These are phyloP conservation scores for Pterois miles DNA, from an alignment of 2,797 vertebrate genomes.

Conservation along the genomic window DNA sequence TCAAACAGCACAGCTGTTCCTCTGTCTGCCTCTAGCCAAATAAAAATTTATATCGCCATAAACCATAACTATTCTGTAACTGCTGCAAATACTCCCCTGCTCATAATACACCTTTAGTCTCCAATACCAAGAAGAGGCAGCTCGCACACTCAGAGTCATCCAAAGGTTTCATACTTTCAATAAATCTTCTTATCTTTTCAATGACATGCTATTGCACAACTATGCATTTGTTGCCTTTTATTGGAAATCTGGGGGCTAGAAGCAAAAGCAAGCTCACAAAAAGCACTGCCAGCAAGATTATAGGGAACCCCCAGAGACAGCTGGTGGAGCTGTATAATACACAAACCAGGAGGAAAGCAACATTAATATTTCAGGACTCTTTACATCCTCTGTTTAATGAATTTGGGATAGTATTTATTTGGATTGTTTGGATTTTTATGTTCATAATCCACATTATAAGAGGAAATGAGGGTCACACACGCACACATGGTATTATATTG, in stretches of 20 bases:
- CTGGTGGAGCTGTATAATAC: too few relatives aligned
- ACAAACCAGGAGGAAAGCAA: too few relatives aligned
- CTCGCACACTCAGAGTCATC: neutral
- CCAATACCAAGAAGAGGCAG: neutral
- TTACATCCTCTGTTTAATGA: too few relatives aligned
- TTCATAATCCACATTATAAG: neutral
- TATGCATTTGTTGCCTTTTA: neutral
- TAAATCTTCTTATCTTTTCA: neutral
- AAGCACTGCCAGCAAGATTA: too few relatives aligned
- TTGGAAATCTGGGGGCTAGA: too few relatives aligned
- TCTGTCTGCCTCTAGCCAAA: neutral
- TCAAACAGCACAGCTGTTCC: neutral
- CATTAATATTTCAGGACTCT: too few relatives aligned
- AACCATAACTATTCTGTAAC: neutral
- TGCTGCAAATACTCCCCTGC: too few relatives aligned
- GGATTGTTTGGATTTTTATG: too few relatives aligned
- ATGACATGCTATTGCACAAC: neutral
- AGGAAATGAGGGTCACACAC: slow-evolving; percentile 15
- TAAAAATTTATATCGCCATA: neutral
- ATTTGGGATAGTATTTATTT: neutral
- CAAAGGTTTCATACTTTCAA: neutral
- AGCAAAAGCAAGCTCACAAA: too few relatives aligned
- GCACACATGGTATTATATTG: slow-evolving; percentile 98
- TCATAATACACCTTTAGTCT: neutral
- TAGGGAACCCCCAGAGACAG: too few relatives aligned